Conservation (phyloP, 2,797 vertebrate genomes). For the Euthynnus affinis region DNA sequence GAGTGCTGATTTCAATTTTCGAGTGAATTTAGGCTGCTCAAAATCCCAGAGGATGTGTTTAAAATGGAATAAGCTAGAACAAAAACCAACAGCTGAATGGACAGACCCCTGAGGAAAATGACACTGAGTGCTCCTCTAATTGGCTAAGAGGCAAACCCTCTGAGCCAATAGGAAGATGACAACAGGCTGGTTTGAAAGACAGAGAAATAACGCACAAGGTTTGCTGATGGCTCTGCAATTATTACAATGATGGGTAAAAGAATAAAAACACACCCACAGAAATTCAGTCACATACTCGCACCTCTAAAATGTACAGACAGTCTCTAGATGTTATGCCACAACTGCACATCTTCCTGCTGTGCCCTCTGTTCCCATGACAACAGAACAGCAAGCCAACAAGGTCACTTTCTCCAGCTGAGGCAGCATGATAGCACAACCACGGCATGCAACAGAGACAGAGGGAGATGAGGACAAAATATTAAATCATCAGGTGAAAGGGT, state of each 20-base stretch:
- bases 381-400: constrained; percentile 74
- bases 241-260: background rate
- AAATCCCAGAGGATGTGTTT: constrained; percentile 55
- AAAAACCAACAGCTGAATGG: constrained; percentile 61
- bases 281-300: constrained; percentile 2
- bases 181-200: background rate
- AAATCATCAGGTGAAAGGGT: constrained; percentile 51
- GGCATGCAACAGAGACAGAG: constrained; percentile 30
- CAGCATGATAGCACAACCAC: constrained; percentile 33
- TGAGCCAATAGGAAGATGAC: constrained; percentile 45
- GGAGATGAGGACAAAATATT: constrained; percentile 38
- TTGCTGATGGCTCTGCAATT: background rate
- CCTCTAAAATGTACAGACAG: constrained; percentile 21
- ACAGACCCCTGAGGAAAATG: constrained; percentile 31
- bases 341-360: constrained; percentile 36
- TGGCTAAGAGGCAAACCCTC: constrained; percentile 37
- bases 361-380: constrained; percentile 83
- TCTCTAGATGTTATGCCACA: constrained; percentile 22
- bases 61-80: constrained; percentile 49
- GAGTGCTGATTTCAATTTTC: constrained; percentile 58
- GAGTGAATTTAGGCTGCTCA: constrained; percentile 36
- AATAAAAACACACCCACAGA: background rate
- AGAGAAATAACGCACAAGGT: constrained; percentile 14
- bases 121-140: constrained; percentile 45
- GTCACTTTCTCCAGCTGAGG: constrained; percentile 74